Evolutionary conservation across 2,113 vertebrate species (phyloP).

Genomic region (Bufo bufo): DNA sequence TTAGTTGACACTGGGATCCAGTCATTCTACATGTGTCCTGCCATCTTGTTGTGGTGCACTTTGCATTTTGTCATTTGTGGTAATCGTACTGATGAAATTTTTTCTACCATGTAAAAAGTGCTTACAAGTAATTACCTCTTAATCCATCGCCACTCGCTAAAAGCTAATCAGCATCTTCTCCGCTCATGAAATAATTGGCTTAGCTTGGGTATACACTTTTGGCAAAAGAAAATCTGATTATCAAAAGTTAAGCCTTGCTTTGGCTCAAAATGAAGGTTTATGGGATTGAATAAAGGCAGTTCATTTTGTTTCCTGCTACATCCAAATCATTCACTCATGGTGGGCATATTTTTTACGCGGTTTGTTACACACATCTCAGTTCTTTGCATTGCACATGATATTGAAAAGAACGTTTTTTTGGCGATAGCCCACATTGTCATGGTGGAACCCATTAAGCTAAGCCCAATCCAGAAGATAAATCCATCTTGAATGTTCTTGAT

Average conservation of each 20-base stretch:
- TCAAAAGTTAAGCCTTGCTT: constrained; percentile 3
- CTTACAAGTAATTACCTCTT: constrained; percentile 4
- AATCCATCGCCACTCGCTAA: not conserved
- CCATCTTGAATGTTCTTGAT: no score
- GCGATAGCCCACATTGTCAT: not conserved
- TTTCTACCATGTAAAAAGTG: not conserved
- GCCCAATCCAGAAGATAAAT: no score
- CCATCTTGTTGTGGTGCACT: no score
- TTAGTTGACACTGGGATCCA: no score
- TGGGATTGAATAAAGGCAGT: not conserved
- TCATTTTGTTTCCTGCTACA: not conserved
- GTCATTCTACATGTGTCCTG: no score
- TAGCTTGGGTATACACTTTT: constrained; percentile 38
- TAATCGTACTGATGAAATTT: not conserved
- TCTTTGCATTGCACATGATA: not conserved
- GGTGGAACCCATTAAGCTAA: no score
- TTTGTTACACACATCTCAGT: not conserved
- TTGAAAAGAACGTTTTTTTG: not conserved
- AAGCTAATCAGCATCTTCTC: constrained; percentile 17
- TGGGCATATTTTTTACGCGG: not conserved
- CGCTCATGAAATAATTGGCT: constrained; percentile 18
- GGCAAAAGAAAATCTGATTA: constrained; percentile 20
- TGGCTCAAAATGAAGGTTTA: not conserved
- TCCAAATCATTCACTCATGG: not conserved
- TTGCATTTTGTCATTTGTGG: no score